Evolutionary conservation across 2,888 invertebrate genomes (phyloP).

Genomic region (Odontothrips loti): DNA sequence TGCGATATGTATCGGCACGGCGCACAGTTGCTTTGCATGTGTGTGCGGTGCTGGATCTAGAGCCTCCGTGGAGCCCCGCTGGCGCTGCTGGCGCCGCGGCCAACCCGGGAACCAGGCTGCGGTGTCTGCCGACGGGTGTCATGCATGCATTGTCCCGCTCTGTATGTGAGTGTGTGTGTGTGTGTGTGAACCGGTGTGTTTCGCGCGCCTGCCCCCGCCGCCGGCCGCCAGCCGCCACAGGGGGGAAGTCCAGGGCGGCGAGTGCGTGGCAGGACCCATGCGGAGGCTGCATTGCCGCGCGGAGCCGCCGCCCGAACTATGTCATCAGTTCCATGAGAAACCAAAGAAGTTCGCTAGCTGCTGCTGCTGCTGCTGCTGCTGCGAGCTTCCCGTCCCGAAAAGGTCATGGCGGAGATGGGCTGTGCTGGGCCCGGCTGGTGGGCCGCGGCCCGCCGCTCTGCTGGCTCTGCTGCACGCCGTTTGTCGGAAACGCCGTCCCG

Average conservation of each 20-base stretch:
- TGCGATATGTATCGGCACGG: conserved; percentile 22
- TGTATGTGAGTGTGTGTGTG: too few relatives aligned
- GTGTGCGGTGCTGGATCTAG: not conserved
- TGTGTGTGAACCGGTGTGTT: not conserved
- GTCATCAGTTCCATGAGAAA: not conserved
- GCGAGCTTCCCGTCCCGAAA: too few relatives aligned
- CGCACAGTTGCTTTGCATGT: not conserved
- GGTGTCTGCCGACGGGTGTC: not conserved
- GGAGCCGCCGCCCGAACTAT: not conserved
- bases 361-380: not conserved
- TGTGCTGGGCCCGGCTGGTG: not conserved
- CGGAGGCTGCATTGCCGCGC: not conserved
- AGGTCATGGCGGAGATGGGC: not conserved
- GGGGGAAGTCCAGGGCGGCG: not conserved
- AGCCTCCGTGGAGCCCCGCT: too few relatives aligned
- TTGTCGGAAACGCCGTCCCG: too few relatives aligned
- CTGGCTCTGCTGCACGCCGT: too few relatives aligned
- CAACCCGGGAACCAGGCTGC: not conserved
- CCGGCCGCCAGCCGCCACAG: not conserved
- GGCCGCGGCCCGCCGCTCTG: too few relatives aligned
- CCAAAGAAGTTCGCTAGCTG: not conserved
- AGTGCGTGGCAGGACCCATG: not conserved
- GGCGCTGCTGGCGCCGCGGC: not conserved
- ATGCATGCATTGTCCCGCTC: not conserved
- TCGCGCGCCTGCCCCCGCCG: not conserved